Percentiles rank a stretch among this genome's conserved stretches.
Conservation (phyloP, 2,113 vertebrate species). For the Bos indicus region DNA sequence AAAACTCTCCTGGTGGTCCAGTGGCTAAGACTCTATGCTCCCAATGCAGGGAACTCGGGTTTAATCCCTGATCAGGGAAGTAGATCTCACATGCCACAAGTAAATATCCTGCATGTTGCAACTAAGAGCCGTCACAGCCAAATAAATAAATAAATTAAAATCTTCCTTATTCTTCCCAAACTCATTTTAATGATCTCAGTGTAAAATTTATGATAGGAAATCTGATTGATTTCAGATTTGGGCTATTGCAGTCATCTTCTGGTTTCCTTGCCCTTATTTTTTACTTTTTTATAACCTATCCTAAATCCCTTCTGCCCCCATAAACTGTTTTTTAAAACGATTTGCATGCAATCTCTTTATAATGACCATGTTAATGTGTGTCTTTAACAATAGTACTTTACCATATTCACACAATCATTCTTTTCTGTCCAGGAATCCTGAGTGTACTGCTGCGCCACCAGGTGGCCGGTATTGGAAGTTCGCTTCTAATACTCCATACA, state of each 20-base stretch:
- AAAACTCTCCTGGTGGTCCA: background rate
- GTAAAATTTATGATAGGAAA: background rate
- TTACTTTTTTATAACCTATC: background rate
- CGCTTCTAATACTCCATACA: background rate
- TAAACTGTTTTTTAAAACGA: background rate
- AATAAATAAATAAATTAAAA: background rate
- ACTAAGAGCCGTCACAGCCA: background rate
- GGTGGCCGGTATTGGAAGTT: background rate
- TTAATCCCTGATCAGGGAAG: background rate
- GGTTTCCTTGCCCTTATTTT: background rate
- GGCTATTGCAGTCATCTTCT: background rate
- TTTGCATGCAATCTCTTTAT: background rate
- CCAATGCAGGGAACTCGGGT: background rate
- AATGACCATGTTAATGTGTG: background rate
- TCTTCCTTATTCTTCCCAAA: background rate
- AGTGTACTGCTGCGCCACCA: background rate
- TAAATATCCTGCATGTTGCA: background rate
- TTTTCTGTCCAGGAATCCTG: background rate
- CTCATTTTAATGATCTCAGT: background rate
- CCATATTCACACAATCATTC: background rate
- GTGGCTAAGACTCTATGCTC: background rate
- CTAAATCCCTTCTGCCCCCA: background rate
- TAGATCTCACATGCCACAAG: background rate
- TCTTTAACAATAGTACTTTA: background rate
- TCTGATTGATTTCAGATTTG: background rate